Evolutionary conservation across 1,140 invertebrate genomes (phyloP), one percentile per base, ranked within the genome.

Genomic region (Dufourea novaeangliae): DNA sequence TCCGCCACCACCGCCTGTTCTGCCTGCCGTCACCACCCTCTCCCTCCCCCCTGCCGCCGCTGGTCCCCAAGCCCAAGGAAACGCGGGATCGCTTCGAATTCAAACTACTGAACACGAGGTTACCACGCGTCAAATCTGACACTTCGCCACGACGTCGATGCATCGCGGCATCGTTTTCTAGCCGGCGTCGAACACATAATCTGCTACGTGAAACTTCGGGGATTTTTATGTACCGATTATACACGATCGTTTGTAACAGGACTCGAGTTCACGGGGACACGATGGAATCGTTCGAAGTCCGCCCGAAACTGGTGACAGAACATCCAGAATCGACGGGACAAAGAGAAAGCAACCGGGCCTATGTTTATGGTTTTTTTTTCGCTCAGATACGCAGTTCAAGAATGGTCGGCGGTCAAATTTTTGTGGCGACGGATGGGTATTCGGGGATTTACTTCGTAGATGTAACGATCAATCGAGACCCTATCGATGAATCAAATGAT

Each of bases 41-140:
- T 62, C 71, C 41, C 39, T 22, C 34, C 25, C 61, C n/a, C 41
- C 79, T 76, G 27, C 70, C 71, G 44, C 54, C 69, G 27, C 62
- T 59, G 82, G 64, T 79, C 83, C 79, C 84, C 76, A 83, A 86
- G 86, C 79, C 90, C 91, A 92, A 92, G 91, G 89, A 93, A 93
- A 93, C 92, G 92, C 92, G 92, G 91, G 91, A 92, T 93, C 90
- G 91, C 90, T 91, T 93, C 83, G 89, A 93, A 93, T 93, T 92
- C 91, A 92, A 93, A 93, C 91, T 90, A 92, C 91, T 89, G 91
- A 92, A 92, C 92, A 93, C 92, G 90, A 92, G 91, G 92, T 93
- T 92, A 91, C 88, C 92, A 92, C 91, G 91, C 91, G 91, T 93
- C 92, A 92, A 92, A 92, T 91, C 89, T 92, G 91, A 92, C 91